Percentiles rank a stretch among this genome's conserved stretches.
phyloP scores from a whole-genome alignment of 2,113 vertebrate species.

The Hoplias malabaricus region DNA sequence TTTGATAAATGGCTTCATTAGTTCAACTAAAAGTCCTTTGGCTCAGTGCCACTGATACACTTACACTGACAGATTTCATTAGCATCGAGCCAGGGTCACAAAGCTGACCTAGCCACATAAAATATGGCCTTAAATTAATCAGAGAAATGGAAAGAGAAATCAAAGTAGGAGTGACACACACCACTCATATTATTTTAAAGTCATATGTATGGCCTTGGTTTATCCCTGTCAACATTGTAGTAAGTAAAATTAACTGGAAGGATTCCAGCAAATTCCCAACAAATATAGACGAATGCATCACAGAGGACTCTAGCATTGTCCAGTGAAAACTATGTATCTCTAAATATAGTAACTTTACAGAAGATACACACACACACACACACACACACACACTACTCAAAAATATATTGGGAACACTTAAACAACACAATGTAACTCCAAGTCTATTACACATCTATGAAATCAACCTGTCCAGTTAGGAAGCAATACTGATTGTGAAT shows the following conservation, averaged over 20 bases:
- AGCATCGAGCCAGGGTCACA: conserved; percentile 23
- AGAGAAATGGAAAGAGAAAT: conserved; percentile 34
- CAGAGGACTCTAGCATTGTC: too few species aligned
- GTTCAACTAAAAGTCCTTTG: conserved; percentile 48
- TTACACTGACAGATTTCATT: conserved; percentile 31
- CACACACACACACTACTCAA: too few species aligned
- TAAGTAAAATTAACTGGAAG: background rate
- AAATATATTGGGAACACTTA: too few species aligned
- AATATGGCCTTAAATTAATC: conserved; percentile 14
- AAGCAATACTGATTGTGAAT: too few species aligned
- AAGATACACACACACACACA: too few species aligned
- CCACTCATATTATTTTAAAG: conserved; percentile 6
- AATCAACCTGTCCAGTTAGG: too few species aligned
- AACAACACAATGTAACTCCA: too few species aligned
- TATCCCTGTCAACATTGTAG: background rate
- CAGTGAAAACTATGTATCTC: too few species aligned
- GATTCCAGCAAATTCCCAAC: background rate
- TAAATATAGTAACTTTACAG: too few species aligned
- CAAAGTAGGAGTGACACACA: background rate
- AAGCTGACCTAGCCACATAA: background rate
- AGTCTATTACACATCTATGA: too few species aligned
- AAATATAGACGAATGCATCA: too few species aligned
- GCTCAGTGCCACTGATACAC: conserved; percentile 17
- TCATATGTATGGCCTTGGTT: background rate
- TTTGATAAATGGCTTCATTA: conserved; percentile 37